Evolutionary conservation across 2,113 vertebrate genomes (phyloP), one percentile per base, ranked within the genome.

Genomic region (Oplegnathus fasciatus): DNA sequence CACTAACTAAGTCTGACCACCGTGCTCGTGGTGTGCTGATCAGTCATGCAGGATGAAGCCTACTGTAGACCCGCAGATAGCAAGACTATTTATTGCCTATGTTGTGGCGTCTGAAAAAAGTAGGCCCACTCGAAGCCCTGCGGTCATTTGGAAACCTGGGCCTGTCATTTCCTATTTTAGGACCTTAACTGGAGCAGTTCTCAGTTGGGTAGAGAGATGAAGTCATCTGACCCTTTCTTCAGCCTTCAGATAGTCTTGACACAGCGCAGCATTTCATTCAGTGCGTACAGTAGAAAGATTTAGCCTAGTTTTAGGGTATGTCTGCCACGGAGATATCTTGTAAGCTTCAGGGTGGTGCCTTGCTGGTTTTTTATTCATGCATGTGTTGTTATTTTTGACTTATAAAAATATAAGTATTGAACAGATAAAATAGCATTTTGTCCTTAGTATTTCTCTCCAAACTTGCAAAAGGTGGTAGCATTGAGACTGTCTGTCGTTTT

Each of bases 141-240:
- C 93, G 89, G 92, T 84, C 93, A 91, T 95, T 90, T 88, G 86
- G 87, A 94, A 92, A 93, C 86, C 83, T 87, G 84, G 86, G 84
- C 90, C 82, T 91, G 92, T 95, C 93, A 34, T 86, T 86, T 93
- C 92, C 77, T 91, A 92, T 95, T 93, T 94, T 90, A 81, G 83
- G 79, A 91, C 44, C 72, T 71, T 78, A 95, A 93, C 87, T 94
- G 86, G 94, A 94, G 91, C 94, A 94, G 26, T 87, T 93, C 93
- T 92, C 94, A 92, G 92, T 93, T 87, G 93, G 92, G 81, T 28
- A 78, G 50, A 87, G 74, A 82, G 74, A 93, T 92, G 86, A 91
- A 92, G 93, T 94, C 88, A 93, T 90, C 69, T 82, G 92, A 93
- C 90, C 91, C 89, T 86, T 80, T 79, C 80, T 61, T 80, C 76